A percentile compares a stretch with the other conserved stretches of the same genome.
These are phyloP conservation scores for Cactoblastis cactorum DNA, from an alignment of 2,888 invertebrate species.

Conservation along the genomic window DNA sequence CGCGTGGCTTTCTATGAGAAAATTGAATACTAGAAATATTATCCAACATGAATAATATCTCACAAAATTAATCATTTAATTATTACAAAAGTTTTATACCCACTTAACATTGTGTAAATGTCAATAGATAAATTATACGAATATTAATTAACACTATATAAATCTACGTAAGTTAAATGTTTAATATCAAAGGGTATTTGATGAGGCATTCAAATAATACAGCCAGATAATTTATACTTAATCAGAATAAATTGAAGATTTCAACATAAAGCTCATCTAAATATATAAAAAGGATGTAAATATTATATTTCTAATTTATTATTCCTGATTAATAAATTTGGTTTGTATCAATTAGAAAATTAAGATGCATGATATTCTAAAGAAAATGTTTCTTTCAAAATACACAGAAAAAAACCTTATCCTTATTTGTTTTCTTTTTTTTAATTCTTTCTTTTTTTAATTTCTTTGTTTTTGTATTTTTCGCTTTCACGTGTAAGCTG, in stretches of 20 bases:
- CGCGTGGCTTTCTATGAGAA: not conserved
- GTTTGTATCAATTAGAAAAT: no score
- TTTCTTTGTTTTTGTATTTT: no score
- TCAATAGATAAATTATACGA: not conserved
- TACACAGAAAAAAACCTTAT: no score
- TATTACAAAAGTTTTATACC: not conserved
- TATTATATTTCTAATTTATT: no score
- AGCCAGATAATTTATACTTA: slow-evolving; percentile 11
- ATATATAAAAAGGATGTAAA: no score
- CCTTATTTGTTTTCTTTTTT: no score
- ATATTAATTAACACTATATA: not conserved
- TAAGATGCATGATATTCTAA: no score
- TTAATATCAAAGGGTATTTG: not conserved
- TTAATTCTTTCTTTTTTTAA: no score
- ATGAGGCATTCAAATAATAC: slow-evolving; percentile 12
- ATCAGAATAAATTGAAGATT: not conserved
- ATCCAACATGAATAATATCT: not conserved
- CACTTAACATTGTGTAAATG: not conserved
- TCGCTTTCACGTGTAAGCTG: no score
- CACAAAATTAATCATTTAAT: not conserved
- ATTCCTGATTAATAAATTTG: no score
- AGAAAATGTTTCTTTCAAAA: no score
- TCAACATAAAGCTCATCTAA: not conserved
- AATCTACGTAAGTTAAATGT: not conserved
- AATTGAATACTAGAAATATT: not conserved